Evolutionary conservation across 1,140 invertebrate genomes (phyloP), one percentile per base, ranked within the genome.

Genomic region (Calliphora vicina): DNA sequence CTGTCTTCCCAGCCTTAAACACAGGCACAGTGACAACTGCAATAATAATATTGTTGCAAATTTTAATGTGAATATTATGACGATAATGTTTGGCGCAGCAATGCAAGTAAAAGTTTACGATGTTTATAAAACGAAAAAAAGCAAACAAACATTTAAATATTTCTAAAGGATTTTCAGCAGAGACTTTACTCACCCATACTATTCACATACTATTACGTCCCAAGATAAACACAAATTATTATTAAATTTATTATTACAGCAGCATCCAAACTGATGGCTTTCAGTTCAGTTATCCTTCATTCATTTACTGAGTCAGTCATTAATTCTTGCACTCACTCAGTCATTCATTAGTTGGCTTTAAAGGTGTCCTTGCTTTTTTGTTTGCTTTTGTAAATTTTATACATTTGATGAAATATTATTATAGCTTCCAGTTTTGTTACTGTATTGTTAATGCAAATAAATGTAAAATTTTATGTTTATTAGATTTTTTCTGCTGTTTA

Each of bases 381-480:
- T 67, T 67, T 67, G 2, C n/a, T 17, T 4, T 10, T 67, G 9
- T n/a, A n/a, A 1, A 57, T 20, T 50, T 67, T 25, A n/a, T 67
- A 10, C 23, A 67, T 67, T 67, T 67, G 61, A 67, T 67, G 61
- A 67, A 67, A 67, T 25, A 57, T 57, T 57, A 57, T 57, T 35
- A 35, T 35, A 35, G 45, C 45, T 50, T n/a, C n/a, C n/a, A n/a
- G 35, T 50, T 6, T 50, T 50, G 45, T n/a, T n/a, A n/a, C n/a
- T n/a, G 35, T 10, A 42, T 45, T 23, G n/a, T 45, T 23, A 78
- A 23, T 25, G 74, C 35, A 78, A 45, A 78, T 76, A 78, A 78
- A 78, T 13, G 42, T 78, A 45, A 78, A 78, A 78, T 43, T 78
- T 78, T 78, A 78, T 78, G 35, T 43, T 78, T 78, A 78, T 78